Conservation (phyloP, 2,797 vertebrate genomes). For the Propithecus deckenii region DNA sequence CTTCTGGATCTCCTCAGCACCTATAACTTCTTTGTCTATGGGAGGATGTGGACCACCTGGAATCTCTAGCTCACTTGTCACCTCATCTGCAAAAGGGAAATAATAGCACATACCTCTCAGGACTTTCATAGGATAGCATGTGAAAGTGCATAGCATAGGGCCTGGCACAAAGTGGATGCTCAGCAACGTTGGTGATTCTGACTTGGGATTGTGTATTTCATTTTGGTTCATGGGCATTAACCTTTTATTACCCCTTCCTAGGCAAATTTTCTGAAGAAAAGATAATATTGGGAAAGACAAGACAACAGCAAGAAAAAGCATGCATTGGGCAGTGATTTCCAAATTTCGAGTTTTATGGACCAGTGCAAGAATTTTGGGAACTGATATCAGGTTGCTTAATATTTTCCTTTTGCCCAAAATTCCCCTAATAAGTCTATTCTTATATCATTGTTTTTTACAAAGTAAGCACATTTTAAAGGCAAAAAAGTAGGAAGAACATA, state of each 20-base stretch:
- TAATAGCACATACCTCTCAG: neutral
- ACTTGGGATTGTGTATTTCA: conserved; percentile 7
- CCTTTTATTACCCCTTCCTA: neutral
- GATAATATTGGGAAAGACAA: neutral
- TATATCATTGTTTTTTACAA: neutral
- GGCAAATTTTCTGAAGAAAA: conserved; percentile 14
- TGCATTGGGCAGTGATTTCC: neutral
- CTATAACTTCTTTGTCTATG: neutral
- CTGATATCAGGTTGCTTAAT: neutral
- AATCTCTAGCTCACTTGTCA: neutral
- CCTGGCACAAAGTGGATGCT: neutral
- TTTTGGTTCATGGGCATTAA: conserved; percentile 2
- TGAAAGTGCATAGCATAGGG: neutral
- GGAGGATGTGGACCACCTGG: neutral
- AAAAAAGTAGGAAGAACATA: neutral
- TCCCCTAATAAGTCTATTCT: neutral
- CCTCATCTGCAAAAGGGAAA: neutral
- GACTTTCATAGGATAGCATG: neutral
- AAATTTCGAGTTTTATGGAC: conserved; percentile 36
- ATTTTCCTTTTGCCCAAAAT: neutral
- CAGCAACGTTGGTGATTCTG: neutral
- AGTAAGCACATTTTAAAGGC: neutral
- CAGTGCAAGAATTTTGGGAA: neutral
- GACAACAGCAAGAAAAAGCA: conserved; percentile 13
- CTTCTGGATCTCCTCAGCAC: neutral